Percentiles rank a stretch among this genome's conserved stretches.
Conservation (phyloP, 1,140 invertebrate species). For the Bombus huntii region DNA sequence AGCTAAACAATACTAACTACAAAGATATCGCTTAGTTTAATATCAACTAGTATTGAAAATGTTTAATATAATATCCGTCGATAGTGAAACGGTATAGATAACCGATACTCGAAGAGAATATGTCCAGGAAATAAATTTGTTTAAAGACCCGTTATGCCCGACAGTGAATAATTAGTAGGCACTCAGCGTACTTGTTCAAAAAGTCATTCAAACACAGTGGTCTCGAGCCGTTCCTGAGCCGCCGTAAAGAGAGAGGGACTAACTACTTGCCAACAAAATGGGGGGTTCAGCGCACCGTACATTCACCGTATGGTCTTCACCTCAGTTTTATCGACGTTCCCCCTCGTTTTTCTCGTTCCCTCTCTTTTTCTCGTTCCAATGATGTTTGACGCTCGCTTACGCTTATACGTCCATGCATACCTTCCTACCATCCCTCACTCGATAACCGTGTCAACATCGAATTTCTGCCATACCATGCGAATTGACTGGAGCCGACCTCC, state of each 20-base stretch:
- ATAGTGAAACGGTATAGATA: background rate
- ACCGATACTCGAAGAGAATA: background rate
- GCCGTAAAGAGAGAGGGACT: constrained; percentile 60
- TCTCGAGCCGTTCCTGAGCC: constrained; percentile 59
- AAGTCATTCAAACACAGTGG: constrained; percentile 29
- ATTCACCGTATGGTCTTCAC: constrained; percentile 64
- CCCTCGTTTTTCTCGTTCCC: constrained; percentile 29
- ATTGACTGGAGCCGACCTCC: background rate
- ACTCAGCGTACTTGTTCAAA: constrained; percentile 29
- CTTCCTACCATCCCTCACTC: constrained; percentile 24
- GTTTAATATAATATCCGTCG: background rate
- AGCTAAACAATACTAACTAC: background rate
- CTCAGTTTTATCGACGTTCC: constrained; percentile 58
- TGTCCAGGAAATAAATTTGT: constrained; percentile 29
- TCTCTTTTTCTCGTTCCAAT: constrained; percentile 6
- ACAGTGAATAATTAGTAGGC: constrained; percentile 40
- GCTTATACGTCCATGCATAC: constrained; percentile 9
- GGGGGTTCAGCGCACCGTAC: constrained; percentile 65
- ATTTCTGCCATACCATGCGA: constrained; percentile 31
- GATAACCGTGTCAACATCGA: constrained; percentile 40
- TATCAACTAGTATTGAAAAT: background rate
- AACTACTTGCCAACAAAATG: constrained; percentile 62
- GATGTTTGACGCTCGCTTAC: background rate
- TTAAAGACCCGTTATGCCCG: constrained; percentile 37
- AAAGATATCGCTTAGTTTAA: background rate